Base-by-base conservation (phyloP, 2,113 vertebrate genomes). In the Nibea albiflora region DNA sequence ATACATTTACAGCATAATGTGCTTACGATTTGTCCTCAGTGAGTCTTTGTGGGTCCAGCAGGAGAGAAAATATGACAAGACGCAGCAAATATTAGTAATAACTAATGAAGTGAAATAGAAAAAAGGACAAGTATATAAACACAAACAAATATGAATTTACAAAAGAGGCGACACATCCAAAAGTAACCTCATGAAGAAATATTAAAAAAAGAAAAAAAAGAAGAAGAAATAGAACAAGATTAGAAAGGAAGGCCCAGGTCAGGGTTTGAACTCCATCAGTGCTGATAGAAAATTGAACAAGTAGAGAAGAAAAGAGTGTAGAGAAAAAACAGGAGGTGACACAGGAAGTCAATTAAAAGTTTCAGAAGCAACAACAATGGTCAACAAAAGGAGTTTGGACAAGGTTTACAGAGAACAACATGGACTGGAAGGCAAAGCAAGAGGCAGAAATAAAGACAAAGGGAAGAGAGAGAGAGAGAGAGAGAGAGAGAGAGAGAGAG, bases 301-400 rank as follows among this genome's bases (percentile, higher is more conserved):
- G 24, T 14, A 20, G 56, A 73, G 56, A 65, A 78, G 68, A 78
- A 72, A 47, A 70, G 85, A 80, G 24, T 63, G 11, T 54, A 70
- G 39, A 78, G 58, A 66, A 42, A 70, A 54, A 76, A 81, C 44
- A 68, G 54, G 73, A 71, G 53, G 57, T 73, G 80, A 77, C 82
- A 80, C 49, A 46, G 44, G 24, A 65, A 80, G 78, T 82, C 79
- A 86, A 85, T 90, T 88, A 84, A 89, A 88, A 80, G 82, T 86
- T 85, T 81, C 46, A 69, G 16, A 62, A 65, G 71, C 58, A 50
- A 61, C 85, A 70, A 73, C 85, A 90, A 79, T 53, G 47, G 76
- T 67, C 78, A 68, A 56, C 53, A 56, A 56, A 53, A 28, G 5
- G 73, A 75, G 78, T 82, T 89, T 56, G 69, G 75, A 78, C 0